Conservation (phyloP, 2,888 invertebrate species). For the Hedya salicella region DNA sequence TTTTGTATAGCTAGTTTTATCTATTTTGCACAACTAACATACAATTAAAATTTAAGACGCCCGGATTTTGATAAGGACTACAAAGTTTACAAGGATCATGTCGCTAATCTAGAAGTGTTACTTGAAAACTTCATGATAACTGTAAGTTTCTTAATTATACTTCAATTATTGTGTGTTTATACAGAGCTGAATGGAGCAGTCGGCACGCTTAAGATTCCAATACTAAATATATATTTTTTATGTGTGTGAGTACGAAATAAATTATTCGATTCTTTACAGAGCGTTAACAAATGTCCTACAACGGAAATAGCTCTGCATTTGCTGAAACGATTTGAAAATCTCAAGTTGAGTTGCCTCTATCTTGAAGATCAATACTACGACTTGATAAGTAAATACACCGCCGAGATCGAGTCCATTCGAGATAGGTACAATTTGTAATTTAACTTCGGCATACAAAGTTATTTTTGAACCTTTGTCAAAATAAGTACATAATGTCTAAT, state of each 20-base stretch:
- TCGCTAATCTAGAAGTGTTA: conserved; percentile 89
- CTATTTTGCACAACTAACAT: not conserved
- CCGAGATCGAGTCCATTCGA: conserved; percentile 88
- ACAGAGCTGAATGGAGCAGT: not conserved
- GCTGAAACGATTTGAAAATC: conserved; percentile 87
- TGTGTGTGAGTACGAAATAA: no score
- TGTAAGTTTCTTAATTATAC: conserved; percentile 57
- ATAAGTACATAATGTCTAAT: no score
- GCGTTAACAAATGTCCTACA: conserved; percentile 77
- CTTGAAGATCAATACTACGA: conserved; percentile 91
- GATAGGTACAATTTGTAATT: conserved; percentile 79
- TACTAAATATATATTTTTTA: no score
- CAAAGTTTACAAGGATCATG: conserved; percentile 87
- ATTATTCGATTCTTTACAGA: conserved; percentile 55
- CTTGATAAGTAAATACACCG: conserved; percentile 87
- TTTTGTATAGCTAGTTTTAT: no score
- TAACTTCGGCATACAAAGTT: not conserved
- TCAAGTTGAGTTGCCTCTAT: conserved; percentile 89
- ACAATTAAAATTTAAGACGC: conserved; percentile 58
- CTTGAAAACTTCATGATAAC: conserved; percentile 89
- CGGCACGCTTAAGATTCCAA: no score
- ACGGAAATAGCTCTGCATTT: conserved; percentile 82
- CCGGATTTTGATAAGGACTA: conserved; percentile 91
- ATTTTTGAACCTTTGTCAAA: no score
- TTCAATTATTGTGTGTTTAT: conserved; percentile 3